Evolutionary conservation across 2,113 vertebrate species (phyloP), one percentile per base, ranked within the genome.

Genomic region (Tachysurus vachellii): DNA sequence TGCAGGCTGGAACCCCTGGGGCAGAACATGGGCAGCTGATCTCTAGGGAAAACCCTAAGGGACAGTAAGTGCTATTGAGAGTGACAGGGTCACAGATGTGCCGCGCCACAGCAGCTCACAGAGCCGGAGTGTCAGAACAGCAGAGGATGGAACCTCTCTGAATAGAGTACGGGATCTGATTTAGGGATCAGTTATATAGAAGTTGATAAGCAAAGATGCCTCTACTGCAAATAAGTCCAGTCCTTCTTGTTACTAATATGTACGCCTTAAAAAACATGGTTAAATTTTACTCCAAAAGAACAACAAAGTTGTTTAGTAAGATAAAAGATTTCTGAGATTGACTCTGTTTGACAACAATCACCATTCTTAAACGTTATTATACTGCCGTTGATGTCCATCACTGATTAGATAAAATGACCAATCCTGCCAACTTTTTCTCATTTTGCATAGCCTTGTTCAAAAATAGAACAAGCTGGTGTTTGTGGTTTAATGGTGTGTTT

Each of bases 1-100:
- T 70, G 59, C 36, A 75, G 19, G 66, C 83, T 71, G 70, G 79
- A 50, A 36, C 85, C 77, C 83, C 82, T n/a, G 23, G 86, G 70
- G 83, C 84, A 85, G 68, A 87, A 56, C 85, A 83, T 71, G 75
- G 81, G 64, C 84, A 85, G 82, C 56, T 56, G 66, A 36, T 91
- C 87, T 75, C 85, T 56, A 47, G 64, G 81, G 86, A 80, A 36
- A 86, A 68, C 66, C 68, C 19, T 50, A 36, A 84, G 86, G 66
- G 76, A 85, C 23, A 64, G 57, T 85, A 83, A 81, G 81, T 28
- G 44, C 66, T 84, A 83, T 84, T 62, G 83, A 84, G 82, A 80
- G 42, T 88, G 79, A 88, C 87, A 85, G 23, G 77, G 53, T 70
- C 61, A 9, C 61, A 81, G 77, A 54, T 66, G 71, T 19, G 14